These are phyloP conservation scores for Aquatica leii DNA, from an alignment of 2,888 invertebrate species.

Conservation along the genomic window DNA sequence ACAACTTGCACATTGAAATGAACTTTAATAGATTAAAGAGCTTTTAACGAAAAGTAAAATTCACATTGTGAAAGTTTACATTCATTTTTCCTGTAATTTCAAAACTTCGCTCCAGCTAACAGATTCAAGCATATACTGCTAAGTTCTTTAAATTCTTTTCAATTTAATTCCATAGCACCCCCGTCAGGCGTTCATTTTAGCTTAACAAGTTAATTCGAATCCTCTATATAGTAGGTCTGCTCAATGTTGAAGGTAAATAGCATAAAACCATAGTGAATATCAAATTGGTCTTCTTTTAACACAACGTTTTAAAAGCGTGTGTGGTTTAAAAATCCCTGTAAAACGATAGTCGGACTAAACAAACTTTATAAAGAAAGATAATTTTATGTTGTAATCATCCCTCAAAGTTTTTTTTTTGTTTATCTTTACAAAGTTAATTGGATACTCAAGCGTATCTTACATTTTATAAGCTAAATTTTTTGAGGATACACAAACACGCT, in stretches of 20 bases:
- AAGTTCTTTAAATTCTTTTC: slow-evolving; percentile 50
- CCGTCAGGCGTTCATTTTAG: slow-evolving; percentile 49
- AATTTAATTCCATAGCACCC: slow-evolving; percentile 49
- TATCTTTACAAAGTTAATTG: slow-evolving; percentile 29
- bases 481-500: slow-evolving; percentile 33
- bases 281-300: slow-evolving; percentile 34
- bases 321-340: slow-evolving; percentile 38
- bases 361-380: slow-evolving; percentile 17
- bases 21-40: background rate
- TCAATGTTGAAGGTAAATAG: slow-evolving; percentile 41
- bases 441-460: slow-evolving; percentile 23
- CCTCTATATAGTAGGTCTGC: slow-evolving; percentile 47
- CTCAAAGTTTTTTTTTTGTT: slow-evolving; percentile 20
- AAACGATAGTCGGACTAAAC: slow-evolving; percentile 28
- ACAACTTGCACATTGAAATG: background rate
- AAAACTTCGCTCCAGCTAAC: slow-evolving; percentile 24
- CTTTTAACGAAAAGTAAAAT: slow-evolving; percentile 14
- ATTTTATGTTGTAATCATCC: slow-evolving; percentile 15
- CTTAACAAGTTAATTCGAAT: slow-evolving; percentile 55
- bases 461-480: slow-evolving; percentile 33
- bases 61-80: slow-evolving; percentile 21
- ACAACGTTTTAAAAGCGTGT: slow-evolving; percentile 38
- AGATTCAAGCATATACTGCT: slow-evolving; percentile 27
- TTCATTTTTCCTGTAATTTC: slow-evolving; percentile 25
- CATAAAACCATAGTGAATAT: slow-evolving; percentile 27